phyloP scores from a whole-genome alignment of 2,797 vertebrate species.

The Dryobates pubescens region DNA sequence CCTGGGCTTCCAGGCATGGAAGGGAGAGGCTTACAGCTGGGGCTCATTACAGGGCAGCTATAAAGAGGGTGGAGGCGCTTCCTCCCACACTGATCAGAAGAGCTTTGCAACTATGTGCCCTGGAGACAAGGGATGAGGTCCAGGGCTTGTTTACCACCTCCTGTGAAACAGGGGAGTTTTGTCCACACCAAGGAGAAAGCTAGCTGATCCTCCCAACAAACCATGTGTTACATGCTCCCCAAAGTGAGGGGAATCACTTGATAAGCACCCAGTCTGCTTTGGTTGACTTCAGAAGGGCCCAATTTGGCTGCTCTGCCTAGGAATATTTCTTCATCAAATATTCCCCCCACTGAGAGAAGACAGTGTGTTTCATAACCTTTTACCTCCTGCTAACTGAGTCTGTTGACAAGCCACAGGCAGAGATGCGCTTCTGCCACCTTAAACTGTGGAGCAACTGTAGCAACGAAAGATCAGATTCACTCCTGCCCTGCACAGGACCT shows the following conservation, averaged over 20 bases:
- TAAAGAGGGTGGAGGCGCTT: conserved; percentile 56
- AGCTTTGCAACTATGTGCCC: conserved; percentile 52
- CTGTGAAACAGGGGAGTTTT: conserved; percentile 11
- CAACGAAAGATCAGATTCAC: not conserved
- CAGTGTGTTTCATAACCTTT: not conserved
- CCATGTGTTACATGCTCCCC: not conserved
- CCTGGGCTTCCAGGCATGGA: conserved; percentile 45
- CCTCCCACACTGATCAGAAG: conserved; percentile 65
- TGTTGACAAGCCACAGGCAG: not conserved
- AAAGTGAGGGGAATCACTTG: not conserved
- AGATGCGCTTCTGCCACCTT: not conserved
- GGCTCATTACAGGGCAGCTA: conserved; percentile 53
- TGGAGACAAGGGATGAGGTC: conserved; percentile 56
- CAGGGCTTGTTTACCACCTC: conserved; percentile 45
- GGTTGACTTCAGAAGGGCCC: not conserved
- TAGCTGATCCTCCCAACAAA: not conserved
- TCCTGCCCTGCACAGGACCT: not conserved
- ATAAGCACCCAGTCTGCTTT: not conserved
- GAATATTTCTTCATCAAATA: not conserved
- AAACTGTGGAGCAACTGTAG: not conserved
- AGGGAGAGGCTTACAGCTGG: conserved; percentile 65
- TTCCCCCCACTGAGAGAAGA: not conserved
- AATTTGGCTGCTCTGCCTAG: not conserved
- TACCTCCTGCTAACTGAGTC: not conserved
- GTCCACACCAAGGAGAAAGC: not conserved